Conservation (phyloP, 1,140 invertebrate species). For the Drosophila tsacasi region DNA sequence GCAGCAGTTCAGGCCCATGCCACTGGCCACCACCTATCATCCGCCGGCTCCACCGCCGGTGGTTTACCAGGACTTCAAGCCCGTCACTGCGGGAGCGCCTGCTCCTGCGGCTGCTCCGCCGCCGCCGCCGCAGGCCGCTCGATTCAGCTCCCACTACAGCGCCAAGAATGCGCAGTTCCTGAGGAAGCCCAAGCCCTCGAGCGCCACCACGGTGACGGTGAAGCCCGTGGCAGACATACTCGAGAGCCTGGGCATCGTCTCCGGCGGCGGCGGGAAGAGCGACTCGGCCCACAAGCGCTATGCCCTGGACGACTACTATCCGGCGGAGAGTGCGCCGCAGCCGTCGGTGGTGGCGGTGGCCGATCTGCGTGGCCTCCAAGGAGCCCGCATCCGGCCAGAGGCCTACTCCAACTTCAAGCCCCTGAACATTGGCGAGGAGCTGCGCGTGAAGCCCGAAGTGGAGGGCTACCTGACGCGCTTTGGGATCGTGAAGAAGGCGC, state of each 20-base stretch:
- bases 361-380: constrained; percentile 64
- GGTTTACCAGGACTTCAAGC: constrained; percentile 72
- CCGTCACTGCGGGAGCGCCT: constrained; percentile 27
- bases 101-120: neutral
- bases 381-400: constrained; percentile 72
- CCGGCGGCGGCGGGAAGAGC: constrained; percentile 19
- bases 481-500: constrained; percentile 76
- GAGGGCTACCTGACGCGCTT: constrained; percentile 81
- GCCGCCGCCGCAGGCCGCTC: constrained; percentile 15
- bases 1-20: constrained; percentile 42
- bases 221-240: constrained; percentile 80
- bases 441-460: constrained; percentile 79
- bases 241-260: constrained; percentile 77
- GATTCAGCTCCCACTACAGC: constrained; percentile 83
- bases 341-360: constrained; percentile 67
- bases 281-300: constrained; percentile 65
- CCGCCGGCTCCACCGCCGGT: constrained; percentile 65
- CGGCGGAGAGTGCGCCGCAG: constrained; percentile 77
- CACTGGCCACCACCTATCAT: constrained; percentile 80
- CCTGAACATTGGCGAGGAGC: constrained; percentile 78
- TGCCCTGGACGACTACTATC: constrained; percentile 74
- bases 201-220: constrained; percentile 43
- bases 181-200: constrained; percentile 48
- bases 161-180: constrained; percentile 78
- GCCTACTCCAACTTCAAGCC: constrained; percentile 82